Evolutionary conservation across 2,888 invertebrate genomes (phyloP).

Genomic region (Cephonodes hylas): DNA sequence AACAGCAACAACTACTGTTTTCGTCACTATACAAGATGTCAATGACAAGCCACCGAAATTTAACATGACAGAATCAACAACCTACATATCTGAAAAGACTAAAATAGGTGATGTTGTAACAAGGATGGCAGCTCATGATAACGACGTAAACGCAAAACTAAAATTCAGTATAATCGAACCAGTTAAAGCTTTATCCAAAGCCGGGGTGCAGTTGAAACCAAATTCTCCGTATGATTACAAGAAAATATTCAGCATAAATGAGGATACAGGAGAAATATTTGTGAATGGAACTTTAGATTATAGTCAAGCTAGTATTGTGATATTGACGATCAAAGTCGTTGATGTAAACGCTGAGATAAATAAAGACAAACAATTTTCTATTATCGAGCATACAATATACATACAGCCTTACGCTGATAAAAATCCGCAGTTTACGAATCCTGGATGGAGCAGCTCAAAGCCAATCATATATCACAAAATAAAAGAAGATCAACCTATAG

Average conservation of each 20-base stretch:
- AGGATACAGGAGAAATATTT: slow-evolving; percentile 84
- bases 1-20: slow-evolving; percentile 89
- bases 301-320: slow-evolving; percentile 87
- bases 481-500: slow-evolving; percentile 89
- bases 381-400: slow-evolving; percentile 87
- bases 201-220: slow-evolving; percentile 85
- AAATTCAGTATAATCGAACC: slow-evolving; percentile 86
- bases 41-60: slow-evolving; percentile 92
- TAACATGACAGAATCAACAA: slow-evolving; percentile 82
- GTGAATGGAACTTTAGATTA: slow-evolving; percentile 86
- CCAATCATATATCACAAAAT: slow-evolving; percentile 85
- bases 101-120: slow-evolving; percentile 83
- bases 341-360: slow-evolving; percentile 86
- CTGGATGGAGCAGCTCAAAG: slow-evolving; percentile 86
- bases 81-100: slow-evolving; percentile 87
- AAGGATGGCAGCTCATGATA: slow-evolving; percentile 85
- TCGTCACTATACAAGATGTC: slow-evolving; percentile 86
- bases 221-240: slow-evolving; percentile 83
- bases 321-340: slow-evolving; percentile 85
- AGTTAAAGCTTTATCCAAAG: slow-evolving; percentile 86
- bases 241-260: slow-evolving; percentile 85
- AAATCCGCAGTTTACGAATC: slow-evolving; percentile 87
- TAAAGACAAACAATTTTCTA: slow-evolving; percentile 83
- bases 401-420: slow-evolving; percentile 89
- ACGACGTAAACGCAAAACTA: slow-evolving; percentile 85